Evolutionary conservation across 2,888 invertebrate species (phyloP).

Genomic region (Mimachlamys varia): DNA sequence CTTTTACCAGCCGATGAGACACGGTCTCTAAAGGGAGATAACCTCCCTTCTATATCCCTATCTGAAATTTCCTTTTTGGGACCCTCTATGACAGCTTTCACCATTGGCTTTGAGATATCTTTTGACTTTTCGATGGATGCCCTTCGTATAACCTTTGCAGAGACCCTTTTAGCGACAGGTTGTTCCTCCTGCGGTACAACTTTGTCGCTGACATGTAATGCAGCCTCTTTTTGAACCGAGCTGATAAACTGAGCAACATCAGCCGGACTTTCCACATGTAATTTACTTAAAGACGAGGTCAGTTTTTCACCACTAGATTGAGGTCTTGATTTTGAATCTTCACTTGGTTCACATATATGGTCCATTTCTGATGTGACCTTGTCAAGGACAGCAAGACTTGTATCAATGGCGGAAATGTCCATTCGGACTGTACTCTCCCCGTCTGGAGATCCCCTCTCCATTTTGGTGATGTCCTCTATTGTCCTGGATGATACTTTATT

Average conservation of each 20-base stretch:
- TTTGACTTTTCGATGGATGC: conserved; percentile 41
- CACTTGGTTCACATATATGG: conserved; percentile 17
- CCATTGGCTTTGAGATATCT: conserved; percentile 10
- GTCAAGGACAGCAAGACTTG: conserved; percentile 61
- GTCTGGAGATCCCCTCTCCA: conserved; percentile 44
- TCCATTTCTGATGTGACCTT: conserved; percentile 57
- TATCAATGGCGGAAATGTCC: conserved; percentile 61
- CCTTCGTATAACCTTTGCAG: conserved; percentile 41
- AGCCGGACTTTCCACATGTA: conserved; percentile 55
- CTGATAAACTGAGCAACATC: conserved; percentile 64
- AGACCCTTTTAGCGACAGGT: conserved; percentile 5
- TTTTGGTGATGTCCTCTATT: conserved; percentile 32
- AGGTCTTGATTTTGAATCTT: neutral
- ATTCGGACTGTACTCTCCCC: neutral
- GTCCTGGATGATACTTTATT: neutral
- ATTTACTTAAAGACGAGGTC: conserved; percentile 50
- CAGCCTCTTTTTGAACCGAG: conserved; percentile 53
- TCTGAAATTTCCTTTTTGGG: conserved; percentile 21
- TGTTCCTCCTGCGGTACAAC: neutral
- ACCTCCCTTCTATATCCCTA: neutral
- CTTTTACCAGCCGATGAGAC: neutral
- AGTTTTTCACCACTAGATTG: conserved; percentile 42
- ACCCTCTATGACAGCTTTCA: conserved; percentile 40
- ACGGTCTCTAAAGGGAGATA: conserved; percentile 40
- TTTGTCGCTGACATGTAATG: neutral